These are phyloP conservation scores for Caenorhabditis sp. DNA, from an alignment of 2,888 invertebrate genomes.

Conservation along the genomic window DNA sequence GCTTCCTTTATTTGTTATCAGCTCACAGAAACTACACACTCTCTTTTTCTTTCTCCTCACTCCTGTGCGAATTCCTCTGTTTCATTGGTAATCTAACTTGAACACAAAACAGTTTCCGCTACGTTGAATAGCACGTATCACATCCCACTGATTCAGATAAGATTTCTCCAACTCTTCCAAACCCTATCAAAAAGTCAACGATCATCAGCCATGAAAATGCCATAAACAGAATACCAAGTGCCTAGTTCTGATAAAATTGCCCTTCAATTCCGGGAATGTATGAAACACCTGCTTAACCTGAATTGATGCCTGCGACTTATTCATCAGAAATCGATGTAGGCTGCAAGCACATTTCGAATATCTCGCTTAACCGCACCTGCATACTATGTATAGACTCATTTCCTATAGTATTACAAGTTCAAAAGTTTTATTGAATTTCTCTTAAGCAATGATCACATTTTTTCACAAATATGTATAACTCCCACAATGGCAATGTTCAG, in stretches of 20 bases:
- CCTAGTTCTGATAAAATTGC: slow-evolving; percentile 4
- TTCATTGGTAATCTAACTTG: slow-evolving; percentile 5
- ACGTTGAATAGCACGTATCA: neutral
- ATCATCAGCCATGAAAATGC: slow-evolving; percentile 4
- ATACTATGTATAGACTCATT: no score
- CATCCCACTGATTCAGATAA: neutral
- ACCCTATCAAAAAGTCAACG: neutral
- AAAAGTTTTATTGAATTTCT: no score
- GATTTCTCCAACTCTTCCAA: no score
- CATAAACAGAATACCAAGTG: neutral
- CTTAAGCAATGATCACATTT: no score
- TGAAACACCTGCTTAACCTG: slow-evolving; percentile 24
- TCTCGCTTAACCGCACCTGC: neutral
- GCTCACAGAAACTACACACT: slow-evolving; percentile 32
- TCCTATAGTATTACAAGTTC: no score
- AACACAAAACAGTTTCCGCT: neutral
- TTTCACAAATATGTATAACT: no score
- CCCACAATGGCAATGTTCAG: neutral
- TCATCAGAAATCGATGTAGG: slow-evolving; percentile 12
- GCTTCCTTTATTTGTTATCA: slow-evolving; percentile 34
- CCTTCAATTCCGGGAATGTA: neutral
- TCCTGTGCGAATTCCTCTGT: neutral
- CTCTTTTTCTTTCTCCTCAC: slow-evolving; percentile 5
- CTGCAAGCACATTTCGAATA: neutral
- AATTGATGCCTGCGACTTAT: neutral